These are phyloP conservation scores for Cantharis rustica DNA, from an alignment of 2,888 invertebrate genomes.

Conservation along the genomic window DNA sequence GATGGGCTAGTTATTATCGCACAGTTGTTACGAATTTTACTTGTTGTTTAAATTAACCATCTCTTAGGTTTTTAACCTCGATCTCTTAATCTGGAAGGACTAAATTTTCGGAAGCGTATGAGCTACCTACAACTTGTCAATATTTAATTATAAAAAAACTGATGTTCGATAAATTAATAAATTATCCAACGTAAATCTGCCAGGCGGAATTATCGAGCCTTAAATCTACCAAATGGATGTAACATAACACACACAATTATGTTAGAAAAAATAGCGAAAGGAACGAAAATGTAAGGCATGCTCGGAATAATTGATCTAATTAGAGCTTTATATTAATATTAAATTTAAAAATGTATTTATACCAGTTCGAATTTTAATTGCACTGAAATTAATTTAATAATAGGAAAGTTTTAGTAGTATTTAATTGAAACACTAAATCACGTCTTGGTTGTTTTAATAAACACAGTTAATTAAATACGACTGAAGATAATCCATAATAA, in stretches of 20 bases:
- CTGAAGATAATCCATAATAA: background rate
- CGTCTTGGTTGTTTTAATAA: background rate
- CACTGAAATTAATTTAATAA: background rate
- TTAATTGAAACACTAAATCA: background rate
- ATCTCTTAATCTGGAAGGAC: background rate
- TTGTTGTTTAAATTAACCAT: background rate
- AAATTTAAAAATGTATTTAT: background rate
- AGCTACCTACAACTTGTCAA: background rate
- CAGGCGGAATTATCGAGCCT: background rate
- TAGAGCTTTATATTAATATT: background rate
- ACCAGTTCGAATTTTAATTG: background rate
- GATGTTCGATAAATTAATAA: background rate
- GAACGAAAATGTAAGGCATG: no score
- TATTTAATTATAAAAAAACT: background rate
- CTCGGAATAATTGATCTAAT: background rate
- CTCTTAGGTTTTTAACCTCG: background rate
- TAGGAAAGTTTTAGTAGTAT: background rate
- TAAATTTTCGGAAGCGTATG: background rate
- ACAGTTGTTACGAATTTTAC: background rate
- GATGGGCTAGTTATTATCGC: background rate
- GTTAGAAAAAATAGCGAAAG: no score
- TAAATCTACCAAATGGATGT: background rate
- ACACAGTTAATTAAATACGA: background rate
- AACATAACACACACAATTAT: no score
- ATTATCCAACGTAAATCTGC: background rate